Evolutionary conservation across 2,113 vertebrate species (phyloP).

Genomic region (Anguilla rostrata): DNA sequence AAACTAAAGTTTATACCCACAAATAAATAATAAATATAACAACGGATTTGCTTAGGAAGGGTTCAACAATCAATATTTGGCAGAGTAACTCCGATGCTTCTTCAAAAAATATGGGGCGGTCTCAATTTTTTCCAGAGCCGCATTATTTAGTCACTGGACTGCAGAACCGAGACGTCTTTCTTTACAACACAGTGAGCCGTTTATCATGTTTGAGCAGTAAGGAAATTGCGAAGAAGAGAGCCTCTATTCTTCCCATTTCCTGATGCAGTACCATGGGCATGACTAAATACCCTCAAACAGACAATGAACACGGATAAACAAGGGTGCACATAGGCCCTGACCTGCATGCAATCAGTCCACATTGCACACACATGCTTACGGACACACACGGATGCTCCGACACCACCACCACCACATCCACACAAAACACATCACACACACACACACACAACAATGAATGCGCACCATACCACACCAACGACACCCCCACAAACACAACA

Average conservation of each 20-base stretch:
- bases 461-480: too few species aligned
- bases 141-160: neutral
- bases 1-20: too few species aligned
- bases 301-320: neutral
- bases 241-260: neutral
- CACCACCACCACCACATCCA: too few species aligned
- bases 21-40: too few species aligned
- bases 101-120: too few species aligned
- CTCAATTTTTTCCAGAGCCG: too few species aligned
- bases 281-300: neutral
- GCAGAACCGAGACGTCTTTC: too few species aligned
- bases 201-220: neutral
- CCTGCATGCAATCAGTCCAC: neutral
- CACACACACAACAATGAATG: slow-evolving; percentile 42
- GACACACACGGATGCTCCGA: neutral
- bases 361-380: neutral
- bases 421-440: too few species aligned
- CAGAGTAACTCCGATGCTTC: too few species aligned
- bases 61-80: too few species aligned
- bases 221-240: neutral
- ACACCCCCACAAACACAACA: slow-evolving; percentile 22
- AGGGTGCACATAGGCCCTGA: neutral
- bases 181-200: neutral
- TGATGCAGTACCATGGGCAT: neutral
- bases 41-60: too few species aligned